Conservation (phyloP, 2,113 vertebrate species). For the Rhynchomys soricoides region DNA sequence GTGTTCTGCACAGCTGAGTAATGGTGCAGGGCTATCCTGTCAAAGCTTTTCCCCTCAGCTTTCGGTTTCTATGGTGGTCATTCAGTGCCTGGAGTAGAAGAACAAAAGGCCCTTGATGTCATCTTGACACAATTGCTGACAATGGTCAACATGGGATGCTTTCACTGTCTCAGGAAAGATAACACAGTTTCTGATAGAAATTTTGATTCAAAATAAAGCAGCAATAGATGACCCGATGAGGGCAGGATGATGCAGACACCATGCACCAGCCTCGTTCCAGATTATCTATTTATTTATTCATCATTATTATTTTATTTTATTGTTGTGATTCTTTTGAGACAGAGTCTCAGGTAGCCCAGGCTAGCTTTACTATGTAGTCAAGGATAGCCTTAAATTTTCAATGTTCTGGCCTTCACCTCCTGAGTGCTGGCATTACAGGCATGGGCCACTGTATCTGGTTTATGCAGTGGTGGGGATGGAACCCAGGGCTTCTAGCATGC, state of each 20-base stretch:
- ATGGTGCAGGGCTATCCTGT: too few relatives aligned
- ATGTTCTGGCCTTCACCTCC: background rate
- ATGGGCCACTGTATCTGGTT: background rate
- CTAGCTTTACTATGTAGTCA: background rate
- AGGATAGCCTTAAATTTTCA: background rate
- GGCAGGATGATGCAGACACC: rapidly evolving
- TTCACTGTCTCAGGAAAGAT: background rate
- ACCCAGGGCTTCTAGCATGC: background rate
- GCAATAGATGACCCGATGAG: background rate
- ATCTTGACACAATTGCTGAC: background rate
- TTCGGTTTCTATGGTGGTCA: background rate
- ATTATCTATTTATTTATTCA: too few relatives aligned
- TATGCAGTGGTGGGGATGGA: background rate
- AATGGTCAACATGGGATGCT: background rate
- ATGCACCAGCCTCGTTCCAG: background rate
- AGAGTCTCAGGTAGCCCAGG: background rate
- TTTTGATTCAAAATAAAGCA: slow-evolving; percentile 21
- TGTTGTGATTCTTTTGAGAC: background rate
- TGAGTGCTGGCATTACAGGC: background rate
- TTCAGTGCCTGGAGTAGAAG: background rate
- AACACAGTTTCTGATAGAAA: background rate
- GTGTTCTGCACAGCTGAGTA: background rate
- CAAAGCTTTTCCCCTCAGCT: background rate
- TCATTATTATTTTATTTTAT: too few relatives aligned
- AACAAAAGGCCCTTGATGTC: background rate